Conservation (phyloP, 2,888 invertebrate species). For the Brachyopa scutellaris region DNA sequence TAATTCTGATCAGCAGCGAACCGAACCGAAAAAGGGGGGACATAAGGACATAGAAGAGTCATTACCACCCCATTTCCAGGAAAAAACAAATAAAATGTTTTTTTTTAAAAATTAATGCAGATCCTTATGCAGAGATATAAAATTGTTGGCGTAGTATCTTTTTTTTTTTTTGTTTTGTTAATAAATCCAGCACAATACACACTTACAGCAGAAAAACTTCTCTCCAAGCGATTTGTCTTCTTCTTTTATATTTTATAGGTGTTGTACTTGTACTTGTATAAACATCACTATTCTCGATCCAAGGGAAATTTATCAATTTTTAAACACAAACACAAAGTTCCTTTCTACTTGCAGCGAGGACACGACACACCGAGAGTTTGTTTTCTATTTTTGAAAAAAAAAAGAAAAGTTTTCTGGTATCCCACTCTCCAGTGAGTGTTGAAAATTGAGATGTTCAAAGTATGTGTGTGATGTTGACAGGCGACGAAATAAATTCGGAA, state of each 20-base stretch:
- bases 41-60: background rate
- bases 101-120: constrained; percentile 67
- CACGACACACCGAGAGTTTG: constrained; percentile 8
- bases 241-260: constrained; percentile 14
- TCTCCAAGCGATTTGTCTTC: constrained; percentile 50
- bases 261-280: constrained; percentile 48
- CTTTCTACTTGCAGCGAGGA: background rate
- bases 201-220: constrained; percentile 65
- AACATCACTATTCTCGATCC: constrained; percentile 53
- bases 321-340: constrained; percentile 64
- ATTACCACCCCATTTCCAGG: constrained; percentile 35
- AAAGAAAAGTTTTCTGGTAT: constrained; percentile 40
- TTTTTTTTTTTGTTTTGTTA: no score
- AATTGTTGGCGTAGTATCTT: constrained; percentile 65
- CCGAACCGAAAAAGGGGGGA: constrained; percentile 11
- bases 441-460: constrained; percentile 48
- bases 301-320: constrained; percentile 54
- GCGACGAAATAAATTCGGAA: constrained; percentile 29
- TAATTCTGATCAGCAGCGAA: constrained; percentile 21
- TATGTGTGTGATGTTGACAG: constrained; percentile 41
- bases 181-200: constrained; percentile 68
- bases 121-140: constrained; percentile 71
- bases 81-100: constrained; percentile 19
- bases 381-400: constrained; percentile 26
- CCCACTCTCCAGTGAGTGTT: constrained; percentile 35